Evolutionary conservation across 37 sponge, comb jelly and placozoan genomes (phyloP).

Genomic region (Agelas oroides): DNA sequence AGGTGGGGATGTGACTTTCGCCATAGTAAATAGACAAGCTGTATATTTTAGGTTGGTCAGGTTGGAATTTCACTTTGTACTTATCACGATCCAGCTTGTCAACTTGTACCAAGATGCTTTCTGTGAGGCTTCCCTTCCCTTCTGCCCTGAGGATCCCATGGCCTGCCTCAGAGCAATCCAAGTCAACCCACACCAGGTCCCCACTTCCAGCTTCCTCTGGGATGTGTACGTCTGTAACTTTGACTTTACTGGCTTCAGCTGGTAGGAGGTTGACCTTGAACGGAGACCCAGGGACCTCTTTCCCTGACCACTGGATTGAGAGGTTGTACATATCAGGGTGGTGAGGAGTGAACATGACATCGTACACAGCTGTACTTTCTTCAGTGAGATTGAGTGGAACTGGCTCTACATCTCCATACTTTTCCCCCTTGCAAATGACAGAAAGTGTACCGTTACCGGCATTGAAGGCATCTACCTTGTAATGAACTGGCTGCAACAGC

Average conservation of each 20-base stretch:
- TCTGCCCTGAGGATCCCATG: constrained; percentile 6
- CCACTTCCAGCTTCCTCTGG: constrained; percentile 11
- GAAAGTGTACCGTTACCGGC: constrained; percentile 63
- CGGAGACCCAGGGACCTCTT: constrained; percentile 50
- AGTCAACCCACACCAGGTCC: constrained; percentile 34
- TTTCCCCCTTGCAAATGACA: constrained; percentile 51
- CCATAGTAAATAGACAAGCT: constrained; percentile 21
- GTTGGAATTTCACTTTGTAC: constrained; percentile 18
- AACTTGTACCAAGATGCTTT: background rate
- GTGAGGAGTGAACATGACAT: constrained; percentile 26
- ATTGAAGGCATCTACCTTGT: constrained; percentile 27
- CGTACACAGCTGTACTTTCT: background rate
- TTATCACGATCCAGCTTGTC: constrained; percentile 7
- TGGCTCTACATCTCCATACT: constrained; percentile 51
- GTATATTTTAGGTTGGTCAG: constrained; percentile 37
- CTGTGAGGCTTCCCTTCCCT: constrained; percentile 21
- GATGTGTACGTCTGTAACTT: constrained; percentile 30
- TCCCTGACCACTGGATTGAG: constrained; percentile 46
- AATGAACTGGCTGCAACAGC: background rate
- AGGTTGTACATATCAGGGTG: constrained; percentile 58
- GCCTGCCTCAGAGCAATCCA: constrained; percentile 49
- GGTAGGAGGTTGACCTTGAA: constrained; percentile 63
- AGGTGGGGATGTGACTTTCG: constrained; percentile 47
- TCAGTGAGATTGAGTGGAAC: constrained; percentile 14
- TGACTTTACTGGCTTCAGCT: constrained; percentile 24